These are phyloP conservation scores for Addax nasomaculatus DNA, from an alignment of 2,113 vertebrate species.

Conservation along the genomic window DNA sequence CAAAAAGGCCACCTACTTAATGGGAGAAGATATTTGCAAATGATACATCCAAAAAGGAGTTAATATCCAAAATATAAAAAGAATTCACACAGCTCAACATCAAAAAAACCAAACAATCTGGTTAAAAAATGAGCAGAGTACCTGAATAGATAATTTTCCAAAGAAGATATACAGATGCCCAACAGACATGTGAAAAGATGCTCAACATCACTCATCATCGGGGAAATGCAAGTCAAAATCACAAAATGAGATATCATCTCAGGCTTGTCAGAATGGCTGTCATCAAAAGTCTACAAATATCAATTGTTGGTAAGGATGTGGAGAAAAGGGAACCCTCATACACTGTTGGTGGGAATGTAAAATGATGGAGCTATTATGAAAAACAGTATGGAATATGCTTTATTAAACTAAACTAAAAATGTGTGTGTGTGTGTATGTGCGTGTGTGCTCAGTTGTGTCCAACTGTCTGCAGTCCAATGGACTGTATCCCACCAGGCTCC, in stretches of 20 bases:
- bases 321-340: background rate
- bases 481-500: background rate
- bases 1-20: background rate
- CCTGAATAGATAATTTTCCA: background rate
- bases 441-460: background rate
- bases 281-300: background rate
- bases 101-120: background rate
- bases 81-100: background rate
- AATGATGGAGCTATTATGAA: background rate
- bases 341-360: background rate
- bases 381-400: background rate
- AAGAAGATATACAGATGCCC: background rate
- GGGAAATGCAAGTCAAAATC: background rate
- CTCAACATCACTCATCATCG: background rate
- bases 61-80: background rate
- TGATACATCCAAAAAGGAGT: background rate
- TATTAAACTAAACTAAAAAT: background rate
- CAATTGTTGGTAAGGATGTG: background rate
- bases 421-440: background rate
- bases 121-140: background rate
- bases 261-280: background rate
- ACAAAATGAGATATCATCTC: background rate
- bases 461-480: background rate
- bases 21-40: background rate
- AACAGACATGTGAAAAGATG: background rate